Base-by-base conservation (phyloP, 2,888 invertebrate genomes). In the Spisula subtruncata region DNA sequence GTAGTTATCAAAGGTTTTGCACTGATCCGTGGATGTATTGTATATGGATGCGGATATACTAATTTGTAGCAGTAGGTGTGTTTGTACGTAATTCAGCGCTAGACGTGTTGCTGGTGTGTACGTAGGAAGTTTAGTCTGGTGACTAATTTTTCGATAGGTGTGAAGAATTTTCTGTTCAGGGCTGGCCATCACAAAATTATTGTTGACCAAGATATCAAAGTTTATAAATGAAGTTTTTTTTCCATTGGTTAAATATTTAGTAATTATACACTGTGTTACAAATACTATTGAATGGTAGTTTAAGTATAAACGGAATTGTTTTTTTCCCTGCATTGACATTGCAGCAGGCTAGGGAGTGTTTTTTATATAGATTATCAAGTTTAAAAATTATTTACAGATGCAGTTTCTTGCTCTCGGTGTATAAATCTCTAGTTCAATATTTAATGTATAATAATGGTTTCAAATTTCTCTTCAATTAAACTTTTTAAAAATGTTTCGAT, bases 281-380 rank as follows among this genome's bases (percentile, higher is more conserved):
- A 12, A 75, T 75, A 75, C 75, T 75, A 18, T 75, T 75, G 75
- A 75, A 5, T 75, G 75, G 75, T 18, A 25, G 32, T 41, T 5
- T 2, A 41, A 5, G 4, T 41, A 41, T 41, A 75, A 75, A 35
- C 35, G 35, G 29, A 14, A 14, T 75, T 75, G 25, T 75, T 75
- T 75, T 25, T 25, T n/a, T n/a, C n/a, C 71, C 71, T 75, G 75
- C 75, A 75, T 32, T 75, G 16, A 32, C 75, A 75, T 75, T 75
- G 75, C 75, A 16, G 75, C 75, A 75, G 75, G 35, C 25, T 75
- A 41, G 41, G 41, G 41, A 41, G 32, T 35, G 29, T 32, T 60
- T 60, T 60, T 60, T 18, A 60, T 25, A 60, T 25, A 6, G 20
- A 25, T 60, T 60, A 60, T 60, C 60, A 60, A 25, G n/a, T 60